Evolutionary conservation across 2,888 invertebrate species (phyloP), one percentile per base, ranked within the genome.

Genomic region (Drosophila kuntzei): DNA sequence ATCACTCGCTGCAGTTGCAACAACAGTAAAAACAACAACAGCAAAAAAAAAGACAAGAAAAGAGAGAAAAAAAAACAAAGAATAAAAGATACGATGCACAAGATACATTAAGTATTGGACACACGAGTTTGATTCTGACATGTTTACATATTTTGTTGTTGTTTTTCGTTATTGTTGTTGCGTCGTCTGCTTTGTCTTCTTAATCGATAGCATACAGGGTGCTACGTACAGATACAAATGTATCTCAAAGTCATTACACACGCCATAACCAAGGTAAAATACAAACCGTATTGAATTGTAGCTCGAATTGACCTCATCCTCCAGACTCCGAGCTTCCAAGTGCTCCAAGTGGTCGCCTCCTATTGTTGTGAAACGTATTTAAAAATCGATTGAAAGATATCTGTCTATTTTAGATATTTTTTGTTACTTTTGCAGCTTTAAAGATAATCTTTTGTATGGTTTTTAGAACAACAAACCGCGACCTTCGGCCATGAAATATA

Each of bases 51-150:
- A 49, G 41, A 20, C 44, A 6, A 8, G 37, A 25, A 49, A 27
- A 63, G 5, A 9, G 44, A 20, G 44, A 29, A 59, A 18, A 34
- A 16, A 65, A 49, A 44, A 20, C 59, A 65, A 55, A 34, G 16
- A 20, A 25, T 11, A 58, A 58, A 39, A 82, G 72, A 86, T 83
- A 81, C 79, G 67, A 64, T 68, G 63, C 49, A 87, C 51, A 79
- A 85, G 76, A 87, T 85, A 81, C 82, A 85, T 87, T 76, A 73
- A 76, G 86, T 81, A 85, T 85, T 81, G 71, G 68, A 85, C 79
- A 85, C 82, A 83, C 61, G 69, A 47, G 63, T 70, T 77, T 18
- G 61, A 69, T 83, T 86, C 88, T 83, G 82, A 76, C 82, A 76
- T 81, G 79, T 79, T 84, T 87, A 83, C 87, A 79, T 81, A 73